phyloP scores from a whole-genome alignment of 2,888 invertebrate species.

The Leptopilina myrica region DNA sequence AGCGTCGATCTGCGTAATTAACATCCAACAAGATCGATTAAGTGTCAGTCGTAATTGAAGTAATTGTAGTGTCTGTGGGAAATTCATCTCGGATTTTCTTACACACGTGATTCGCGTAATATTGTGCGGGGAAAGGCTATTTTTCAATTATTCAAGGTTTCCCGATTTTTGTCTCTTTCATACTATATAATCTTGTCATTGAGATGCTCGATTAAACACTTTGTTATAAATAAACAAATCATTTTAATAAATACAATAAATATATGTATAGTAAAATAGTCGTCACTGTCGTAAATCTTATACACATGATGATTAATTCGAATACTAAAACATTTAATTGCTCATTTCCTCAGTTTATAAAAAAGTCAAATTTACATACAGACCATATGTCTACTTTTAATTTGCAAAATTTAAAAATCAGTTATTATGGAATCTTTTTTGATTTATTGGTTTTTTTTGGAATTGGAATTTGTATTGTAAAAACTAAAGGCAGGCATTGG shows the following conservation, averaged over 20 bases:
- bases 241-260: slow-evolving; percentile 21
- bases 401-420: background rate
- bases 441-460: background rate
- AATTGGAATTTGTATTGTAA: background rate
- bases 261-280: slow-evolving; percentile 19
- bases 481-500: background rate
- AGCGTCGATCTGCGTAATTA: slow-evolving; percentile 35
- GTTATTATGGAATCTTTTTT: background rate
- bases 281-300: slow-evolving; percentile 19
- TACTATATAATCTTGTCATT: background rate
- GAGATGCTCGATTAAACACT: slow-evolving; percentile 8
- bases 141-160: slow-evolving; percentile 31
- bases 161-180: slow-evolving; percentile 24
- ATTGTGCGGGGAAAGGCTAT: slow-evolving; percentile 12
- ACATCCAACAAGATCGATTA: slow-evolving; percentile 35
- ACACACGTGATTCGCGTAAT: slow-evolving; percentile 4
- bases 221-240: slow-evolving; percentile 20
- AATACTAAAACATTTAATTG: slow-evolving; percentile 28
- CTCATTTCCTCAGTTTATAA: slow-evolving; percentile 22
- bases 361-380: slow-evolving; percentile 16
- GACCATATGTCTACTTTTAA: background rate
- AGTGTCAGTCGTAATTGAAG: slow-evolving; percentile 39
- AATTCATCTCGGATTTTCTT: slow-evolving; percentile 37
- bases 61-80: slow-evolving; percentile 36
- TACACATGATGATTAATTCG: slow-evolving; percentile 7